Conservation (phyloP, 2,113 vertebrate genomes). For the Sus scrofa region T2T-Sscrofa CM000814.6:46123001-46123500, state of each 20-base stretch:
- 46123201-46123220: background rate
- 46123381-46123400: background rate
- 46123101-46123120: background rate
- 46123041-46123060: background rate
- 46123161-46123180: background rate
- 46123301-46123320: conserved; percentile 2
- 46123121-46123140: background rate
- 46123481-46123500: conserved; percentile 38
- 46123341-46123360: background rate
- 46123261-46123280: background rate
- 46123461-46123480: background rate
- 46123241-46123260: background rate
- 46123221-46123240: background rate
- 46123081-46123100: background rate
- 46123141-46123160: background rate
- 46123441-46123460: background rate
- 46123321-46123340: background rate
- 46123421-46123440: background rate
- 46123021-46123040: background rate
- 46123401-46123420: background rate
- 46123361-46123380: background rate
- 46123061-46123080: background rate
- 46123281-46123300: conserved; percentile 2
- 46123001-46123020: background rate
- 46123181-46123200: background rate